Evolutionary conservation across 2,113 vertebrate species (phyloP), one percentile per base, ranked within the genome.

Genomic region (Pseudorasbora parva): DNA sequence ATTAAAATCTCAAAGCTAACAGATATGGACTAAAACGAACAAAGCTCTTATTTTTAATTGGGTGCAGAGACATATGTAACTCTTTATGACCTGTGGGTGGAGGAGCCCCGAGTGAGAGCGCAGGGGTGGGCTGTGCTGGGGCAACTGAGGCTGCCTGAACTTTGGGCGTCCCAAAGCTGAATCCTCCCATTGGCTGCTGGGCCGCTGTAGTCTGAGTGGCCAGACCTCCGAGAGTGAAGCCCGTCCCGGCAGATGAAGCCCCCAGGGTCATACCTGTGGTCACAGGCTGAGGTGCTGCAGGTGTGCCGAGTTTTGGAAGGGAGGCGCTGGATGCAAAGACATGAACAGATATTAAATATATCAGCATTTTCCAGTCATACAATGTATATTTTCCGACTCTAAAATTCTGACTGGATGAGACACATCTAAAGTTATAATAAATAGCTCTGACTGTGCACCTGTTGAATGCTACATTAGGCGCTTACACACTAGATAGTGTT

Each of bases 111-210:
- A 93, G 87, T 74, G 84, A 90, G 81, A 94, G 94, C 6, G 92
- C 62, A 12, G 90, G 86, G 0, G 89, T 84, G 56, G 92, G 56
- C 72, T 85, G 85, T 0, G 89, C 88, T 0, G 93, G 80, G 0
- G 93, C 73, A 8, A 75, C 86, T 19, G 90, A 76, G 51, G 93
- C 90, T 43, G 87, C 84, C 81, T 94, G 94, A n/a, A 93, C 87
- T 85, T 95, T 94, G 8, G 87, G 21, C 0, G 78, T 8, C 21
- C 95, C 94, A 51, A 98, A 97, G 47, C 79, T 89, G 81, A 95
- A 88, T 0, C 92, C 93, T 0, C 87, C 87, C 15, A 27, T 84
- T 15, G 21, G 82, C 62, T 37, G 84, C 72, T 56, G 86, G 0
- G 92, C 41, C 0, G 83, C 83, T 0, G 89, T 78, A 69, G 86